Evolutionary conservation across 2,888 invertebrate genomes (phyloP), one percentile per base, ranked within the genome.

Genomic region (Apeira syringaria): DNA sequence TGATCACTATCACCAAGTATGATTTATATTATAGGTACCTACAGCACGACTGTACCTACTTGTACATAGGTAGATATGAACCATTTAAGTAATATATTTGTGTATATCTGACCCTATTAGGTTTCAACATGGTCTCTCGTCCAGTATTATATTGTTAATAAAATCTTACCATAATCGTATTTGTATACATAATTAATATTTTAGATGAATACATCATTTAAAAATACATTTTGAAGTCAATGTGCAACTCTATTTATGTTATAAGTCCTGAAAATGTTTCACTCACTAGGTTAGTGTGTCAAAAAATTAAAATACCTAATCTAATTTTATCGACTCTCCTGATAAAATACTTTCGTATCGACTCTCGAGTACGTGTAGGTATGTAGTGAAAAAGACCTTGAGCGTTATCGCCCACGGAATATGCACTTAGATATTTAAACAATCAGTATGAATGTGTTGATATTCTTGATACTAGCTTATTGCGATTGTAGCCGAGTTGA

Each of bases 401-500:
- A 46, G 57, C 53, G 66, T 81, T 84, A 83, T 83, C 82, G 68
- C 55, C 55, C 53, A 53, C 59, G 71, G 64, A 75, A 73, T 76
- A 72, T 80, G 70, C 71, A 75, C 55, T 63, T 59, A 68, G 71
- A 74, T 77, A 72, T 76, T 74, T 67, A 68, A 76, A 74, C 65
- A 70, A 70, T 68, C 68, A 64, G 66, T 67, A 67, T 56, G 60
- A 66, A 69, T 68, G 65, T 63, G 68, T 64, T 60, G 60, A 62
- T 68, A 67, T 64, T 68, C 55, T 64, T 53, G 53, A 57, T 65
- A 51, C 56, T 52, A 50, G 39, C 47, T 44, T 39, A 53, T 47
- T 44, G 44, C 54, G 44, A 47, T 56, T 50, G 53, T 53, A 52
- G 44, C 49, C 28, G 40, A 37, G 47, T 44, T 45, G 40, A 51